phyloP scores from a whole-genome alignment of 2,888 invertebrate genomes.

The Pseudococcus jackbeardsleyi region DNA sequence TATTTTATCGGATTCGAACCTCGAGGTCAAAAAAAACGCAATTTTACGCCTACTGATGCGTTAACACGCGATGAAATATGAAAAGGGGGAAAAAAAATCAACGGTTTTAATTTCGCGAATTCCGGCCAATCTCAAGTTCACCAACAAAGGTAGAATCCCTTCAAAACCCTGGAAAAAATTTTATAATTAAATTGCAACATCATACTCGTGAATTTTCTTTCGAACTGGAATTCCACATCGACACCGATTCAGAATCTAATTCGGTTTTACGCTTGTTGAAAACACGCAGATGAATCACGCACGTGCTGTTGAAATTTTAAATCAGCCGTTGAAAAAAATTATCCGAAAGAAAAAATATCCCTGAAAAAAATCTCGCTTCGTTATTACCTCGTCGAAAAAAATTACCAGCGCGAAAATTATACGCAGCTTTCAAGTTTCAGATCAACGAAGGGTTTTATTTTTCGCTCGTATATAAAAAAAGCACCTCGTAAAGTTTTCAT shows the following conservation, averaged over 20 bases:
- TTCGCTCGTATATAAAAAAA: not conserved
- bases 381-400: not conserved
- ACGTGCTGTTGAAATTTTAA: not conserved
- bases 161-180: not conserved
- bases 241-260: not conserved
- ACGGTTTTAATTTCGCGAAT: not conserved
- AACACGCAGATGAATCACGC: conserved; percentile 18
- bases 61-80: not conserved
- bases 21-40: not conserved
- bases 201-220: conserved; percentile 5
- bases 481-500: conserved; percentile 30
- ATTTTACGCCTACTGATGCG: not conserved
- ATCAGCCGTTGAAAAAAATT: not conserved
- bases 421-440: not conserved
- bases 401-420: not conserved
- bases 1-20: not conserved
- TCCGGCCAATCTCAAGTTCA: not conserved
- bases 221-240: not conserved
- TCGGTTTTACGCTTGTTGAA: not conserved
- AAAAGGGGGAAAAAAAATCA: not conserved
- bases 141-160: not conserved
- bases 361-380: not conserved
- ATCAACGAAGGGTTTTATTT: not conserved
- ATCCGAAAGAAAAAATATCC: not conserved
- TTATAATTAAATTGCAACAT: conserved; percentile 22